phyloP scores from a whole-genome alignment of 2,113 vertebrate species.

The Tenrec ecaudatus region DNA sequence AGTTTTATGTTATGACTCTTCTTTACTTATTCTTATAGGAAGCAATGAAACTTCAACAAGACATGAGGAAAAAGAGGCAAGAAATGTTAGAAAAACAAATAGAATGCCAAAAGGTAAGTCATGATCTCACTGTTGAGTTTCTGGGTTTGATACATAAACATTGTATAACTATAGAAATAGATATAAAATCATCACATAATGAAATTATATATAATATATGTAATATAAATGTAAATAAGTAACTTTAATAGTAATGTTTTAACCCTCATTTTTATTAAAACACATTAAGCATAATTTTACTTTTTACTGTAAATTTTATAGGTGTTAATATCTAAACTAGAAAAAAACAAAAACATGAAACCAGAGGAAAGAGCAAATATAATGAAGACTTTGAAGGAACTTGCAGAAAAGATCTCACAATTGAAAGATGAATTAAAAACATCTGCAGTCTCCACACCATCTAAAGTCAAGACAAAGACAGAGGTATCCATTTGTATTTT shows the following conservation, averaged over 20 bases:
- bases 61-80: constrained; percentile 99
- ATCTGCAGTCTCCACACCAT: constrained; percentile 86
- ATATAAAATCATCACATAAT: not conserved
- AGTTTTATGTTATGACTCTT: not conserved
- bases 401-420: constrained; percentile 95
- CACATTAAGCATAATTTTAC: constrained; percentile 51
- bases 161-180: constrained; percentile 10
- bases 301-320: constrained; percentile 77
- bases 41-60: constrained; percentile 96
- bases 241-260: not conserved
- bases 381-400: constrained; percentile 98
- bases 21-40: constrained; percentile 87
- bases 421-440: constrained; percentile 96
- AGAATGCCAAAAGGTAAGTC: constrained; percentile 96
- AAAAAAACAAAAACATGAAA: constrained; percentile 96
- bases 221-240: no score
- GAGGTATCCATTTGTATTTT: constrained; percentile 88
- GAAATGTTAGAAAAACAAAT: constrained; percentile 98
- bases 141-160: not conserved
- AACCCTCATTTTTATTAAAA: not conserved
- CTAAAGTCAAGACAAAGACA: constrained; percentile 94
- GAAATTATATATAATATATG: no score
- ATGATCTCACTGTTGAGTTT: not conserved
- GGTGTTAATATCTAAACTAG: constrained; percentile 97
- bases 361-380: constrained; percentile 97